Base-by-base conservation (phyloP, 2,797 vertebrate genomes). In the Coilia nasus region DNA sequence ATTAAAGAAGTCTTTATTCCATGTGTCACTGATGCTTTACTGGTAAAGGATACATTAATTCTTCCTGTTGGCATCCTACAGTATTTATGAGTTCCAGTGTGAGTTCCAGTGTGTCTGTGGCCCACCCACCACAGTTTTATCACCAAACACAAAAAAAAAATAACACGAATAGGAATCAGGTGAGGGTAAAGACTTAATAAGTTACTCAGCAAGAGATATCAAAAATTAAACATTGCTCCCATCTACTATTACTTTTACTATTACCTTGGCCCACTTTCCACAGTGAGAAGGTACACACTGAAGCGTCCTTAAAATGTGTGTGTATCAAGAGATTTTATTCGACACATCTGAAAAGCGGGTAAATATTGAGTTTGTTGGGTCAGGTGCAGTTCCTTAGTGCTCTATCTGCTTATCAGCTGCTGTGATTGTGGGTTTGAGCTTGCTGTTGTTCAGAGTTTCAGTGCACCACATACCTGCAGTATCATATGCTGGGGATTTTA, bases 321-420 rank as follows among this genome's bases (percentile, higher is more conserved):
- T 75, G 15, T 35, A 28, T 10, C 2, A 44, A 78, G 19, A 25
- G 15, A 35, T 78, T 78, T 41, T 35, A 78, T 78, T 78, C 1
- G 71, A 41, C 19, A 35, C 35, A 78, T 41, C 21, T 44, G 71
- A n/a, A 78, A 78, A 78, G 9, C 6, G 6, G 35, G 71, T 21
- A 78, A 78, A 78, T 78, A 78, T 78, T 78, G 71, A 78, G 31
- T 78, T 41, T 78, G 71, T 78, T 78, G 71, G 71, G 71, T 78
- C 71, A 78, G 71, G 71, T 78, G 71, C 19, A 78, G 71, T 78
- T 28, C 21, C 25, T 41, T 12, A 75, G 82, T 56, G 28, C 12
- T n/a, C 82, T 35, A 9, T 47, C 83, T 86, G 50, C 78, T 50
- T 54, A 84, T 47, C 21, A 11, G 50, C 82, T 81, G 35, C 2